These are phyloP conservation scores for Electrophaes corylata DNA, from an alignment of 2,888 invertebrate species.

Conservation along the genomic window DNA sequence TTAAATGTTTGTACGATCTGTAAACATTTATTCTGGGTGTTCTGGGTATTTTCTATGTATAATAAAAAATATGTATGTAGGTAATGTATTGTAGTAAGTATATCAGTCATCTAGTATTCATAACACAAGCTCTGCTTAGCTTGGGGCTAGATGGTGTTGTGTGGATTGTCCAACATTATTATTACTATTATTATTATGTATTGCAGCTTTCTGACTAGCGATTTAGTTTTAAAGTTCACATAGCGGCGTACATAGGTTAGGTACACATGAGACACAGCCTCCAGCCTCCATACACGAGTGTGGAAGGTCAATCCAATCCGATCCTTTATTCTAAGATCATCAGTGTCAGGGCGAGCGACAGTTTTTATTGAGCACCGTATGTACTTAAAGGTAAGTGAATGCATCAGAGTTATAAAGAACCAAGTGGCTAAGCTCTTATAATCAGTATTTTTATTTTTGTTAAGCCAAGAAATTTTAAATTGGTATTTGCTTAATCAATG, in stretches of 20 bases:
- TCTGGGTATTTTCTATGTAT: too few species aligned
- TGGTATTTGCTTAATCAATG: too few species aligned
- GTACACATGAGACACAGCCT: conserved; percentile 1
- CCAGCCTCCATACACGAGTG: conserved; percentile 23
- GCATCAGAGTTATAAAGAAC: conserved; percentile 13
- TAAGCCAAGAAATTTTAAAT: too few species aligned
- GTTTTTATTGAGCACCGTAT: conserved; percentile 48
- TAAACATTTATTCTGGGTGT: too few species aligned
- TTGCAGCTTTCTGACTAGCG: conserved; percentile 7
- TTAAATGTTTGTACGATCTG: too few species aligned
- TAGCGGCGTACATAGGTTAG: neutral
- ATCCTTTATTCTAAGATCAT: conserved; percentile 69
- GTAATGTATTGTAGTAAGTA: too few species aligned
- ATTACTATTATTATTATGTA: too few species aligned
- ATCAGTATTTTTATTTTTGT: neutral
- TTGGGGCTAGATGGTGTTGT: too few species aligned
- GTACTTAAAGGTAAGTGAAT: conserved; percentile 25
- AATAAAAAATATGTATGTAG: too few species aligned
- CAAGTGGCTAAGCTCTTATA: neutral
- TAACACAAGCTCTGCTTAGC: too few species aligned
- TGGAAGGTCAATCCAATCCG: conserved; percentile 58
- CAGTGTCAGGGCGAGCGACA: conserved; percentile 78
- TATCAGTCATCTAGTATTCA: too few species aligned
- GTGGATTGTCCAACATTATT: too few species aligned
- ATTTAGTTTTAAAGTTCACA: conserved; percentile 20